Evolutionary conservation across 2,888 invertebrate species (phyloP), one percentile per base, ranked within the genome.

Genomic region (Standfussiana lucernea): DNA sequence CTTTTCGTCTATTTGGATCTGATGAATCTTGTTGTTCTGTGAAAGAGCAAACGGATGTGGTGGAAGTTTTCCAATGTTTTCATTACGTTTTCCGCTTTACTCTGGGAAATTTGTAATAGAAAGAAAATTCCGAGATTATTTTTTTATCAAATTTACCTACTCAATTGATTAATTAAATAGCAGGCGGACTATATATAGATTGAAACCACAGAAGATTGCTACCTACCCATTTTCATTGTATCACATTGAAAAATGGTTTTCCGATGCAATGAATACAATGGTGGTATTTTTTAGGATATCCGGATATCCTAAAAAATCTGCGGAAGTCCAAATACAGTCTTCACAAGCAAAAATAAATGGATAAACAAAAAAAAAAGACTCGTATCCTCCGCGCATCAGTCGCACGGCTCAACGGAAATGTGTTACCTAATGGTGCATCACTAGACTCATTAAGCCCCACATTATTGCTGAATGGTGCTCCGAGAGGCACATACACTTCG

Each of bases 351-450:
- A 56, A 37, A 47, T 11, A 40, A n/a, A 59, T 24, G 11, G 10
- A 28, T 21, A 56, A 78, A 47, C 15, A 68, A 45, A 45, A 28
- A 79, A 42, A 28, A n/a, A 13, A 76, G 13, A 62, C 24, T 78
- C 62, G 69, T 61, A 72, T 84, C 37, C 47, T 24, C n/a, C 50
- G 35, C 59, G 64, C 35, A 65, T 62, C 74, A 74, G 74, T 78
- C 67, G 70, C 67, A 59, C 66, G 61, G 72, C 65, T 75, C 79
- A 42, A 6, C 78, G 83, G 75, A 83, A 86, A 76, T 71, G 72
- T 75, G 75, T 75, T 66, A 79, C 67, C 45, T 76, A 84, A 84
- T 84, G 84, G 79, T 75, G 73, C 79, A 84, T 84, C 83, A 79
- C 84, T 83, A 69, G 56, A 72, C 66, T 84, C 84, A 86, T 83